phyloP scores from a whole-genome alignment of 2,888 invertebrate genomes.

The Litoditis marina region DNA sequence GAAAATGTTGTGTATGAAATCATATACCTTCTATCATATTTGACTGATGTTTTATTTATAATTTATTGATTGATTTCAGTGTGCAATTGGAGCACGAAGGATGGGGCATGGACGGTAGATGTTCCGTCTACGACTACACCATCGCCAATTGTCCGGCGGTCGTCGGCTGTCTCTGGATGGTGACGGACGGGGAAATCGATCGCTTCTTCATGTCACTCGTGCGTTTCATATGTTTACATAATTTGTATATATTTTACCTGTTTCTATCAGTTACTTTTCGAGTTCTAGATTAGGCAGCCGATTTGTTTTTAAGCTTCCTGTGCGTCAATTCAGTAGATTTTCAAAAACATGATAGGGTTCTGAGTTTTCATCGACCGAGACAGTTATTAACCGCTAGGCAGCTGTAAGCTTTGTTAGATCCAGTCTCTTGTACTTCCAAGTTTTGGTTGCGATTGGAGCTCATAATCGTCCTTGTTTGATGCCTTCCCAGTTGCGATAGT shows the following conservation, averaged over 20 bases:
- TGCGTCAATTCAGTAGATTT: neutral
- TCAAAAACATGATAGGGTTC: too few species aligned
- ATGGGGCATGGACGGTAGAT: slow-evolving; percentile 47
- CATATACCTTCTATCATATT: neutral
- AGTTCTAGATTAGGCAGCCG: too few species aligned
- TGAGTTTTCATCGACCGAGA: too few species aligned
- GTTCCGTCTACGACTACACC: slow-evolving; percentile 46
- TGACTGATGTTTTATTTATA: neutral
- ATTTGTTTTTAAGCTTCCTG: neutral
- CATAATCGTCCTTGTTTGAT: too few species aligned
- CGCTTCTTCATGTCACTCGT: slow-evolving; percentile 49
- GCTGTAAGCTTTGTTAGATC: too few species aligned
- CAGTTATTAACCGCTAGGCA: too few species aligned
- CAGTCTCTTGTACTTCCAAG: too few species aligned
- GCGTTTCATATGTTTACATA: neutral
- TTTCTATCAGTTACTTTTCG: too few species aligned
- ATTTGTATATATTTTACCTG: neutral
- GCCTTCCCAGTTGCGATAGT: too few species aligned
- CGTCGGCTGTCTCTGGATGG: slow-evolving; percentile 59
- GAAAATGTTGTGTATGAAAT: neutral
- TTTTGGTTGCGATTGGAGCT: too few species aligned
- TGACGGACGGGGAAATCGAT: slow-evolving; percentile 59
- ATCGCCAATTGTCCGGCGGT: slow-evolving; percentile 51
- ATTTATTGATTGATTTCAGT: slow-evolving; percentile 22
- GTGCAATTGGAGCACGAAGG: slow-evolving; percentile 48